Percentiles rank a stretch among this genome's conserved stretches.
Conservation (phyloP, 2,113 vertebrate genomes). For the Lophotis ruficrista region DNA sequence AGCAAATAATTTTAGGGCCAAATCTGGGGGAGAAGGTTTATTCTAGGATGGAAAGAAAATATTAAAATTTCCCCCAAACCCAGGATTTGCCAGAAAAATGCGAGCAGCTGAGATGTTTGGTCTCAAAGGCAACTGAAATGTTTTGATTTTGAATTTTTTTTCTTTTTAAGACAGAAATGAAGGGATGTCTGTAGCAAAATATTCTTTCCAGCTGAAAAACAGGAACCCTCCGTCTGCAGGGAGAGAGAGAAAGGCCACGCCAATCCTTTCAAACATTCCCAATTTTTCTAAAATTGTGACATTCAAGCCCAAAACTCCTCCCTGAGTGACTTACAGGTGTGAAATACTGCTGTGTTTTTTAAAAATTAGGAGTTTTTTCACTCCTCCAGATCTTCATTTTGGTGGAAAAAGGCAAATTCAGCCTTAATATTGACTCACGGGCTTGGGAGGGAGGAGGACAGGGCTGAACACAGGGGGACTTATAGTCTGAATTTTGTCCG, state of each 20-base stretch:
- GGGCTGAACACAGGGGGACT: neutral
- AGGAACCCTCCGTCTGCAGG: neutral
- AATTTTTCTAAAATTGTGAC: neutral
- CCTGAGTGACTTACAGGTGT: neutral
- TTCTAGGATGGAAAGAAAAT: neutral
- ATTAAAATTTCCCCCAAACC: neutral
- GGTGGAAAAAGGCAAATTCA: neutral
- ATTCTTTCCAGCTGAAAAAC: neutral
- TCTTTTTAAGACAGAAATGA: neutral
- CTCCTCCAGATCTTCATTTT: neutral
- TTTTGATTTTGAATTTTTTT: neutral
- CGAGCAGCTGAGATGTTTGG: neutral
- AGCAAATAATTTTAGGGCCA: neutral
- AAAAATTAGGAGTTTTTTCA: neutral
- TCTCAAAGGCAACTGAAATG: neutral
- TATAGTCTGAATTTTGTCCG: neutral
- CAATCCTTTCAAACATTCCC: neutral
- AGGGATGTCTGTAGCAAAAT: neutral
- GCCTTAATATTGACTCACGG: neutral
- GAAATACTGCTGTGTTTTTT: neutral
- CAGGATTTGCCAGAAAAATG: neutral
- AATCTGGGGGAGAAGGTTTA: neutral
- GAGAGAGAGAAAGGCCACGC: neutral
- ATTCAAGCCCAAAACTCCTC: neutral
- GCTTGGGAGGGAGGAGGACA: neutral